Base-by-base conservation (phyloP, 1,140 invertebrate species). In the Philopotamus ludificatus region DNA sequence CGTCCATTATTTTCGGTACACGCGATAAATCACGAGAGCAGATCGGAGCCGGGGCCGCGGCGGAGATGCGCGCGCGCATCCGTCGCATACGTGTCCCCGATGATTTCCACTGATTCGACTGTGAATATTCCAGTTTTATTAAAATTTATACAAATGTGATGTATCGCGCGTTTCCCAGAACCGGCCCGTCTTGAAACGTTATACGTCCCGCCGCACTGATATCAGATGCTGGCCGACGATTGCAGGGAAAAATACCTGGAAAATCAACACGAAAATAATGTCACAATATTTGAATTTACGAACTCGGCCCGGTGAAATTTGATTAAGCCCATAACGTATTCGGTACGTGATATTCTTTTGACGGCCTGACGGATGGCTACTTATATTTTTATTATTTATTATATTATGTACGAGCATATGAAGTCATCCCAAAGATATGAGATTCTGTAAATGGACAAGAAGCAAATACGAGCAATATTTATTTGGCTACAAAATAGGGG, bases 91-190 rank as follows among this genome's bases (percentile, higher is more conserved):
- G 57, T 60, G 57, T 47, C 47, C 25, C 34, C 44, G 57, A 60
- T 60, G 28, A 60, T 60, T 60, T 60, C 57, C 26, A 47, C 57
- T 42, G 57, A 60, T 60, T 60, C 42, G 57, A 21, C 51, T 4
- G 28, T 12, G 54, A 34, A 16, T 47, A 47, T 47, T 47, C 44
- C 44, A 47, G 10, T 60, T 60, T 60, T 60, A 60, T 60, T 60
- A 60, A 60, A 60, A 60, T 60, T 60, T 44, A 60, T 34, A 60
- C 57, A 60, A 60, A 60, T n/a, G 47, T 34, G 57, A 26, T 16
- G 26, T 60, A 60, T 34, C 55, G 26, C 55, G 26, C 41, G 26
- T 28, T 60, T 60, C 57, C 26, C 15, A 26, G 57, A 60, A 60
- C 15, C 10, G 22, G 23, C 44, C 18, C 8, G 44, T 47, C 44